Evolutionary conservation across 2,888 invertebrate genomes (phyloP).

Genomic region (Syrphus vitripennis): DNA sequence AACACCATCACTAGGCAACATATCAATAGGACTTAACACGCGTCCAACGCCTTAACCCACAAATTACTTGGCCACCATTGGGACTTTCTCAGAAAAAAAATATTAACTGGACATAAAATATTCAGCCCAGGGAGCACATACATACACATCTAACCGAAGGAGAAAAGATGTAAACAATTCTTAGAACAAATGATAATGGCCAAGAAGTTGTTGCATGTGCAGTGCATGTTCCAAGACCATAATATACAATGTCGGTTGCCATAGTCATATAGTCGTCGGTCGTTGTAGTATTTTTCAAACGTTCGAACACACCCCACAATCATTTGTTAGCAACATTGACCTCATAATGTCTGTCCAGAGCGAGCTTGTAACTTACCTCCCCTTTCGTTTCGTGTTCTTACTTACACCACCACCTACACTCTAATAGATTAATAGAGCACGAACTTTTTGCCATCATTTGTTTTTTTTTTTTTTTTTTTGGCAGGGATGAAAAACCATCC

Average conservation of each 20-base stretch:
- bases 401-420: constrained; percentile 5
- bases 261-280: not conserved
- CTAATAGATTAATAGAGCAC: constrained; percentile 61
- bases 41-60: constrained; percentile 23
- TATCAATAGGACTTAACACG: constrained; percentile 30
- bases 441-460: constrained; percentile 28
- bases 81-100: constrained; percentile 11
- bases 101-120: constrained; percentile 35
- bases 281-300: not conserved
- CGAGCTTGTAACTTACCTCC: constrained; percentile 15
- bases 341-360: constrained; percentile 64
- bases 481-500: not conserved
- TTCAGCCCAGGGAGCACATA: not conserved
- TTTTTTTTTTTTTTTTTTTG: not conserved
- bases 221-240: constrained; percentile 45
- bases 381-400: not conserved
- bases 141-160: not conserved
- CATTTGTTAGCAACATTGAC: constrained; percentile 65
- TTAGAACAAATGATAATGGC: constrained; percentile 60
- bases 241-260: not conserved
- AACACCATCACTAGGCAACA: not conserved
- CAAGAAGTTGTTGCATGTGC: constrained; percentile 63
- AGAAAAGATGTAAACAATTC: constrained; percentile 56
- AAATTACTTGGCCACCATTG: constrained; percentile 35
- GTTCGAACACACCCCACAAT: constrained; percentile 55